Evolutionary conservation across 2,888 invertebrate genomes (phyloP).

Genomic region (Pherbina coryleti): DNA sequence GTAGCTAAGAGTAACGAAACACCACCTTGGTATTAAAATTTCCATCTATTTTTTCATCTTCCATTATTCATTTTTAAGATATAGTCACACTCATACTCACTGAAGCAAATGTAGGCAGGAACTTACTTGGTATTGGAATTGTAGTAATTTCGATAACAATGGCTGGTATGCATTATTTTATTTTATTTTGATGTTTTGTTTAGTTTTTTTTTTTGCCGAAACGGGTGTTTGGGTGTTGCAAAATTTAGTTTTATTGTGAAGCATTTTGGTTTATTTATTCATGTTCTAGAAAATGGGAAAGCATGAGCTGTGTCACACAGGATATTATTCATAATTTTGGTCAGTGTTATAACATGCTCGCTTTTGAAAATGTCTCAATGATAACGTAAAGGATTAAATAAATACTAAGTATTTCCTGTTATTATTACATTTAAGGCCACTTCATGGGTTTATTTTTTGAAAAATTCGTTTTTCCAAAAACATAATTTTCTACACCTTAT

Average conservation of each 20-base stretch:
- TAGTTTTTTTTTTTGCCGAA: background rate
- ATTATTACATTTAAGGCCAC: too few relatives aligned
- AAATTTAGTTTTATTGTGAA: background rate
- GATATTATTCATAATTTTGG: too few relatives aligned
- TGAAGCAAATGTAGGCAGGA: background rate
- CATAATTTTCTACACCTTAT: too few relatives aligned
- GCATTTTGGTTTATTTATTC: background rate
- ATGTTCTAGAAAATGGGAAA: too few relatives aligned
- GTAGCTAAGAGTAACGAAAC: conserved; percentile 6
- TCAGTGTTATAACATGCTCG: too few relatives aligned
- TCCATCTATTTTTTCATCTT: background rate
- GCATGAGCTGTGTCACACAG: too few relatives aligned
- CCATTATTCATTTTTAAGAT: background rate
- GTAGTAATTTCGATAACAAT: conserved; percentile 17
- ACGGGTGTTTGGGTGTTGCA: conserved; percentile 6
- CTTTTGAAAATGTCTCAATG: too few relatives aligned
- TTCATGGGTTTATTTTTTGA: too few relatives aligned
- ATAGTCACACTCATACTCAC: background rate
- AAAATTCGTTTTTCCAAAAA: too few relatives aligned
- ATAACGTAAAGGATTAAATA: too few relatives aligned
- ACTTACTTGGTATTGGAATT: conserved; percentile 2
- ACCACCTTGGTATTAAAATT: background rate
- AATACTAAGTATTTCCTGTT: too few relatives aligned
- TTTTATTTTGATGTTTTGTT: background rate
- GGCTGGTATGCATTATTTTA: background rate